phyloP scores from a whole-genome alignment of 2,888 invertebrate genomes.

The Cataglyphis altisquamis region DNA sequence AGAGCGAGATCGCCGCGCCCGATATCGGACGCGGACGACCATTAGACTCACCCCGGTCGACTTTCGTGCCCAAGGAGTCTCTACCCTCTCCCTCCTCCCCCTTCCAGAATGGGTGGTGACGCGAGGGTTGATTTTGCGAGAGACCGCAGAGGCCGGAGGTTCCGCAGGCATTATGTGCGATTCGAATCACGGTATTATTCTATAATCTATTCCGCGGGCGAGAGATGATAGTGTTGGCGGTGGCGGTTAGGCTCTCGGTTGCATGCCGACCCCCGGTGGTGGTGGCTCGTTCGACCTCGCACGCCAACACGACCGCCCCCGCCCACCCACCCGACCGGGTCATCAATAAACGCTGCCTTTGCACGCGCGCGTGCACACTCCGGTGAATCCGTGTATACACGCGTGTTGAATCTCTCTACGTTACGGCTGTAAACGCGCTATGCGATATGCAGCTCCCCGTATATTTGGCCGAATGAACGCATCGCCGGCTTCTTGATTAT shows the following conservation, averaged over 20 bases:
- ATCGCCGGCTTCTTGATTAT: constrained; percentile 65
- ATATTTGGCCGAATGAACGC: constrained; percentile 28
- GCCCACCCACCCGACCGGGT: constrained; percentile 37
- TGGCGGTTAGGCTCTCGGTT: constrained; percentile 75
- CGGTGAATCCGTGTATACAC: background rate
- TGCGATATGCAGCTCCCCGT: constrained; percentile 15
- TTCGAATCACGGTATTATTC: constrained; percentile 79
- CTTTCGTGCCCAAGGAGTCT: constrained; percentile 54
- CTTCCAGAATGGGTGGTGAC: background rate
- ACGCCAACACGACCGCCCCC: constrained; percentile 68
- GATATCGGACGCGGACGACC: constrained; percentile 46
- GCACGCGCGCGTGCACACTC: constrained; percentile 29
- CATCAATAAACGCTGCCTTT: constrained; percentile 60
- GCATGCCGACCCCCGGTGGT: constrained; percentile 61
- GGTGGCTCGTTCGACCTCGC: constrained; percentile 66
- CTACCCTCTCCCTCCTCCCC: background rate
- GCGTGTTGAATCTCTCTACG: background rate
- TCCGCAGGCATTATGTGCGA: constrained; percentile 74
- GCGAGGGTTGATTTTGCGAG: constrained; percentile 49
- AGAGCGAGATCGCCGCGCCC: constrained; percentile 54
- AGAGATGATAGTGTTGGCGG: constrained; percentile 76
- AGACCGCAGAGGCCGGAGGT: constrained; percentile 62
- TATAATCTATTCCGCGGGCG: constrained; percentile 77
- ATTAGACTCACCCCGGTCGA: constrained; percentile 44
- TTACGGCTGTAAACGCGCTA: constrained; percentile 20